Evolutionary conservation across 1,140 invertebrate species (phyloP).

Genomic region (Gonatopus flavifemur): DNA sequence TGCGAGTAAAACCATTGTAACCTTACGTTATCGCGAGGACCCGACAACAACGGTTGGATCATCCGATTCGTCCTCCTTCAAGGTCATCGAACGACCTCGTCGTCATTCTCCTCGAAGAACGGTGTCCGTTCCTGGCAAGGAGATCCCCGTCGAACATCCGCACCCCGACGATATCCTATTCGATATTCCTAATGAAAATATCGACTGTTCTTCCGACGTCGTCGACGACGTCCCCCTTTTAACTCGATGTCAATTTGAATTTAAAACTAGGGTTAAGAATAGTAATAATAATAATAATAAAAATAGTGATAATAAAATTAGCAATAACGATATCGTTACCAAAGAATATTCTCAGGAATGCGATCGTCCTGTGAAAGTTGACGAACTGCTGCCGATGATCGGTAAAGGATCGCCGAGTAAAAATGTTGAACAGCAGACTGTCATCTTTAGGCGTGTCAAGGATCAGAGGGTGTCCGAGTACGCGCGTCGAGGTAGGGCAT

Average conservation of each 20-base stretch:
- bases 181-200: too few species aligned
- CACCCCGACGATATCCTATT: background rate
- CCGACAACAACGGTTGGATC: conserved; percentile 8
- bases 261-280: too few species aligned
- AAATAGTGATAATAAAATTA: too few species aligned
- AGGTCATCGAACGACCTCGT: background rate
- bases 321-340: too few species aligned
- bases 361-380: too few species aligned
- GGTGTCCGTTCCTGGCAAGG: conserved; percentile 21
- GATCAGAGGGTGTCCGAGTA: conserved; percentile 5
- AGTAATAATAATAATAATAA: too few species aligned
- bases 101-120: background rate
- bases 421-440: too few species aligned
- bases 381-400: too few species aligned
- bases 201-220: too few species aligned
- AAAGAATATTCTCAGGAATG: too few species aligned
- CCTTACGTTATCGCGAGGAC: conserved; percentile 20
- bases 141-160: background rate
- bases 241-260: conserved; percentile 1
- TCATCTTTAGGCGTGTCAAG: too few species aligned
- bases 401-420: too few species aligned
- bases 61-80: background rate
- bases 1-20: conserved; percentile 22
- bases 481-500: conserved; percentile 22
- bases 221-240: background rate